Percentiles rank a stretch among this genome's conserved stretches.
These are phyloP conservation scores for Drosophila austrosaltans DNA, from an alignment of 2,888 invertebrate species.

Conservation along the genomic window DNA sequence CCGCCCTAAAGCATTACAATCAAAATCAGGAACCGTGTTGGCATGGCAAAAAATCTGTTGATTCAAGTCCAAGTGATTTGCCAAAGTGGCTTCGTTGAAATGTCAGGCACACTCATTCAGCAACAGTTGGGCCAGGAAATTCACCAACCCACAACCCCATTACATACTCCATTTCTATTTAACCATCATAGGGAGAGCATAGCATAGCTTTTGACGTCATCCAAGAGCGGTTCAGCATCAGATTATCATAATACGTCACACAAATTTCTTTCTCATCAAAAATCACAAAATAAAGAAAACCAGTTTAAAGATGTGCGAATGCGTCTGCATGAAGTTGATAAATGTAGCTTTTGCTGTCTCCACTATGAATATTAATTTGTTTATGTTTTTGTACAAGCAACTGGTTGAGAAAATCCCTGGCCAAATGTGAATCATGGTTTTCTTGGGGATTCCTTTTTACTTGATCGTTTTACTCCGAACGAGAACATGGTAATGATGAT, in stretches of 20 bases:
- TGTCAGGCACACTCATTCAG: conserved; percentile 67
- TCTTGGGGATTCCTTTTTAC: conserved; percentile 18
- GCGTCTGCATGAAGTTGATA: background rate
- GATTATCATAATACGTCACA: conserved; percentile 5
- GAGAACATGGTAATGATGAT: background rate
- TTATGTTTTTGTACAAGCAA: background rate
- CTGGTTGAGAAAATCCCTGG: conserved; percentile 16
- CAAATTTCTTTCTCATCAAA: conserved; percentile 3
- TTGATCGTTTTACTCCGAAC: background rate
- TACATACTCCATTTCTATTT: conserved; percentile 15
- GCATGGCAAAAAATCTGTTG: conserved; percentile 76
- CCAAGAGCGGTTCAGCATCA: conserved; percentile 38
- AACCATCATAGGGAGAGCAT: conserved; percentile 12
- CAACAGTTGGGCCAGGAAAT: conserved; percentile 71
- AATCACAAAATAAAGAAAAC: background rate
- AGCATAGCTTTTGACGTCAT: conserved; percentile 44
- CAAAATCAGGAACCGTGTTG: conserved; percentile 53
- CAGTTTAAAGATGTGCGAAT: conserved; percentile 9
- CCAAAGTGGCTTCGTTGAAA: conserved; percentile 80
- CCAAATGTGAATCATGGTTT: background rate
- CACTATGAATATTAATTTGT: conserved; percentile 20
- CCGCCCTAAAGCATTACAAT: conserved; percentile 49
- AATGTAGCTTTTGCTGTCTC: background rate
- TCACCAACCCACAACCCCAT: background rate
- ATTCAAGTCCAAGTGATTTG: conserved; percentile 79